Percentiles rank a stretch among this genome's conserved stretches.
Evolutionary conservation across 2,113 vertebrate genomes (phyloP).

Genomic region (Dromas ardeola): DNA sequence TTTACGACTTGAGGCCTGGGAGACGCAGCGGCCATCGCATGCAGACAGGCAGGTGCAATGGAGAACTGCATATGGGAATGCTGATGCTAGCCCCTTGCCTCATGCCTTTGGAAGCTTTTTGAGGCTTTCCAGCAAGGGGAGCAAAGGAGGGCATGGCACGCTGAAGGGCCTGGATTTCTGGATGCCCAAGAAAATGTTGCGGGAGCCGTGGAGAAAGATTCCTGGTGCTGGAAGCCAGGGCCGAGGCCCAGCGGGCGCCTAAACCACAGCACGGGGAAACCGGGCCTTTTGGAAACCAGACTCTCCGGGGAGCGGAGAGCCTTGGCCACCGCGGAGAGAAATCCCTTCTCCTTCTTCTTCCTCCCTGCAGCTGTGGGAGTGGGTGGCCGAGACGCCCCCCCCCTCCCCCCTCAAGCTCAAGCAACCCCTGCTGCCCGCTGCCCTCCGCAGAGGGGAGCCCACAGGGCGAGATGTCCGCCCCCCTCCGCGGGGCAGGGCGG

Average conservation of each 20-base stretch:
- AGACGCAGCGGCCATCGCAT: rapidly evolving
- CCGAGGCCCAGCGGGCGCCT: rapidly evolving
- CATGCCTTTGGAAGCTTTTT: rapidly evolving
- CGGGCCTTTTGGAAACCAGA: rapidly evolving
- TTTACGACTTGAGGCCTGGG: not conserved
- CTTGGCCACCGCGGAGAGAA: rapidly evolving
- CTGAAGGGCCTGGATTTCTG: not conserved
- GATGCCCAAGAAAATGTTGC: no score
- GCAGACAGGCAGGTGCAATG: rapidly evolving
- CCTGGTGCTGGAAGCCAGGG: not conserved
- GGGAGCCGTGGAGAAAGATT: not conserved
- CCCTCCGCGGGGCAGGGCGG: not conserved
- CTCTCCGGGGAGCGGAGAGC: rapidly evolving
- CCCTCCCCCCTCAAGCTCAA: not conserved
- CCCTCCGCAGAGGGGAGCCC: rapidly evolving
- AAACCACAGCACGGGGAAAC: not conserved
- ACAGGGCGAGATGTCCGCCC: not conserved
- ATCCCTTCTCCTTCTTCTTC: not conserved
- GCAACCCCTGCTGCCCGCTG: rapidly evolving
- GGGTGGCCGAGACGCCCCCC: not conserved
- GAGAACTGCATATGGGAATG: rapidly evolving
- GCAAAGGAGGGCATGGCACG: rapidly evolving
- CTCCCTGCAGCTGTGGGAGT: not conserved
- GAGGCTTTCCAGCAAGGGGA: not conserved
- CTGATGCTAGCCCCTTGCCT: not conserved